Evolutionary conservation across 2,888 invertebrate species (phyloP), one percentile per base, ranked within the genome.

Genomic region (Drosophila mayaguana): DNA sequence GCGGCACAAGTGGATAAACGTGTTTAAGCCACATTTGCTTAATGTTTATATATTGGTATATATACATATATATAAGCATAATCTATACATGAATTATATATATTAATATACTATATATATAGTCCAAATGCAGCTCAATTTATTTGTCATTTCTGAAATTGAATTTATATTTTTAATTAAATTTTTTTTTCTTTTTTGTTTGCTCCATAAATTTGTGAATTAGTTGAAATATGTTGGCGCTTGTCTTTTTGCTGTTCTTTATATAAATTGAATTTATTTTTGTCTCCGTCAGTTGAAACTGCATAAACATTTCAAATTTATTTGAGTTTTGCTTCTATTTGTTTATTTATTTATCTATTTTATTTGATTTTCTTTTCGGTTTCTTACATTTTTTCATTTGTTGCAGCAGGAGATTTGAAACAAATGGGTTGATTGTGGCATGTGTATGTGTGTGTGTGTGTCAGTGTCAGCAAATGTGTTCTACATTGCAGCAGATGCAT

Each of bases 221-320:
- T 16, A 14, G 34, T 57, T 42, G 32, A 18, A 42, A 28, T 34
- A 53, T 45, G n/a, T 54, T 61, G 14, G 45, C 9, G n/a, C 8
- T 20, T 48, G 22, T 6, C n/a, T 38, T 34, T 16, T 16, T 55
- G 38, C 22, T n/a, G 20, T 34, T 16, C 42, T 65, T 57, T 28
- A n/a, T 65, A 62, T 68, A 65, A 78, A 68, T 62, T 45, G 69
- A 53, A 61, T 80, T 72, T 77, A 51, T 68, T 68, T 63, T 65
- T 48, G 80, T 63, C 53, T 34, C 54, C 48, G 63, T 42, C 69
- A 51, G 57, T 28, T 32, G 22, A 75, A 84, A 70, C 66, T 72
- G 72, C 80, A 82, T 79, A 81, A 84, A 84, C 67, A 83, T 83
- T 73, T 72, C 2, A 50, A 73, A 59, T 88, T 85, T 88, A 82